Evolutionary conservation across 2,113 vertebrate species (phyloP).

Genomic region (Riparia riparia): DNA sequence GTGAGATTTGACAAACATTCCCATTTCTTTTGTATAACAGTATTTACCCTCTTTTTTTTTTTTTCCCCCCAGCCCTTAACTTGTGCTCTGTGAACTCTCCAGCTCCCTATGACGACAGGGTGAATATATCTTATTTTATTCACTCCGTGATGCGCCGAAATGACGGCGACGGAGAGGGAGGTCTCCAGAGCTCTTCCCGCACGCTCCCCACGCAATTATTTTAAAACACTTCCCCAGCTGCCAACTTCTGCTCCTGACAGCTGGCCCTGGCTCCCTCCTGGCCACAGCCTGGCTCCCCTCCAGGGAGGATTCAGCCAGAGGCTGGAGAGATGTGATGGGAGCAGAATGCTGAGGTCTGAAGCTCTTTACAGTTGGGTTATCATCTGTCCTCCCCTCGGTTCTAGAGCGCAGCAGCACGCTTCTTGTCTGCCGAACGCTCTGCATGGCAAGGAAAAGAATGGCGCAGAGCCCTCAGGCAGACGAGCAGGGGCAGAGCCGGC

Average conservation of each 20-base stretch:
- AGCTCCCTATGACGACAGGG: neutral
- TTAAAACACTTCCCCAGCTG: neutral
- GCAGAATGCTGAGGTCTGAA: neutral
- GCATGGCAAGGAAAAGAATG: fast-evolving
- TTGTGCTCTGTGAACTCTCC: neutral
- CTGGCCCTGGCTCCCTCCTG: conserved; percentile 14
- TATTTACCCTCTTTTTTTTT: neutral
- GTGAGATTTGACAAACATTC: neutral
- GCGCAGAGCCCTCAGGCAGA: neutral
- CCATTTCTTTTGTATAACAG: neutral
- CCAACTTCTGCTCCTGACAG: neutral
- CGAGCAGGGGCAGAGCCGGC: neutral
- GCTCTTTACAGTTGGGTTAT: neutral
- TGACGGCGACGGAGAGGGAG: neutral
- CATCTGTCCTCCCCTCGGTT: neutral
- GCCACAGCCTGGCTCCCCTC: neutral
- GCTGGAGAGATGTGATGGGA: neutral
- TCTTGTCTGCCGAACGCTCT: neutral
- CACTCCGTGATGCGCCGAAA: neutral
- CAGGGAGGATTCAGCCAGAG: neutral
- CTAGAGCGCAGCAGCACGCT: neutral
- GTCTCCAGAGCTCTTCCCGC: neutral
- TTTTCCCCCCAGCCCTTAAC: neutral
- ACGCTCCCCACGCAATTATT: neutral
- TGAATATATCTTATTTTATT: neutral